Base-by-base conservation (phyloP, 2,113 vertebrate species). In the Rhodinocichla rosea region DNA sequence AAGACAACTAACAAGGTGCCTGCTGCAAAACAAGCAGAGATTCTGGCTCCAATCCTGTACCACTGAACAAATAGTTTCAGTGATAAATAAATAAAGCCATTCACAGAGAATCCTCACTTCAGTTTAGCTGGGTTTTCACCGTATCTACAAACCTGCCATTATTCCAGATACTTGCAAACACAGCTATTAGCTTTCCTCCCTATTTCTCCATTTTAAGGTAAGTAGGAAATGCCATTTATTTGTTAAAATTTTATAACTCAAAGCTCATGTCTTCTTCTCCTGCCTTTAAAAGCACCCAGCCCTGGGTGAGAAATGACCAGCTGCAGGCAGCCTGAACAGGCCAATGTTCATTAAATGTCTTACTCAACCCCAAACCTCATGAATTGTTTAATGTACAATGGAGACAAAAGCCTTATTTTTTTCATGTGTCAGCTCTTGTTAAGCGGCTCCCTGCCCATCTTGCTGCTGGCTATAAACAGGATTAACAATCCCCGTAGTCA, bases 381-480 rank as follows among this genome's bases (percentile, higher is more conserved):
- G 98, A 98, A 98, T 98, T 98, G 96, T 98, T 98, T 98, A 98
- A 97, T 76, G 89, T 97, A 97, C 95, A 96, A 95, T 57, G 15
- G 87, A 97, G 94, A 98, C 97, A 98, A 98, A 97, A 98, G 97
- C 95, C 91, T 95, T 97, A 97, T 97, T 98, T 98, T 98, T 97
- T 97, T 95, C 94, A 90, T 55, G 75, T 98, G 98, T 98, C 98
- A 98, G 95, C 84, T 98, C 96, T 95, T 49, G 55, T 98, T 98
- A 98, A 97, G 95, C 71, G 4, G 18, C 47, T 97, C 96, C 95
- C 88, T 96, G 92, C 89, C 97, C 95, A 93, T 97, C 95, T 97
- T 89, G 90, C 97, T 97, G 91, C 94, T 87, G 89, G 97, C 97
- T 91, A 96, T 82, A 90, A 97, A 96, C 85, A 96, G 96, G 96